Conservation (phyloP, 1,140 invertebrate species). For the Aphelinus atriplicis region DNA sequence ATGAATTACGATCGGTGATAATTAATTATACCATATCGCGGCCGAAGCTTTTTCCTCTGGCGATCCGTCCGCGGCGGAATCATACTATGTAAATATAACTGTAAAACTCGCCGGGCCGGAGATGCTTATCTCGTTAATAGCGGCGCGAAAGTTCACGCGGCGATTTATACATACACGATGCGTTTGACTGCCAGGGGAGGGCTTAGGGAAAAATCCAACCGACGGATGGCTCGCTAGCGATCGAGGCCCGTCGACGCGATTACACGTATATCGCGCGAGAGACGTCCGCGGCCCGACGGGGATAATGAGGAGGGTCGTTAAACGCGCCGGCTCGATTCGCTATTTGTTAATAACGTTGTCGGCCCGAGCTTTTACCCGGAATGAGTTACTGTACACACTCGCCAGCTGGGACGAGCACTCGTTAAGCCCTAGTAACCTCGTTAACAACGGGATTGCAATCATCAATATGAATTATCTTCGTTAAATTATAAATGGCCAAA, state of each 20-base stretch:
- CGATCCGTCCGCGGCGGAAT: not conserved
- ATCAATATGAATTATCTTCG: slow-evolving; percentile 3
- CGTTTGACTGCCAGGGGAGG: not conserved
- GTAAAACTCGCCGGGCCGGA: not conserved
- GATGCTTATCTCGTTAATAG: slow-evolving; percentile 31
- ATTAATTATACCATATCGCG: slow-evolving; percentile 17
- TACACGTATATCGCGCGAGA: too few relatives aligned
- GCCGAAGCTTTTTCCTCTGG: not conserved
- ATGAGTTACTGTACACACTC: too few relatives aligned
- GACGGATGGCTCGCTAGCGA: not conserved
- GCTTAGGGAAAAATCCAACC: not conserved
- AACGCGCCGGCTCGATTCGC: not conserved
- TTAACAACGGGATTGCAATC: not conserved
- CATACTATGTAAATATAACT: slow-evolving; percentile 27
- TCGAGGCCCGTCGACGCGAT: too few relatives aligned
- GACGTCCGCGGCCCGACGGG: too few relatives aligned
- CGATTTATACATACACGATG: too few relatives aligned
- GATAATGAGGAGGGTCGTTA: too few relatives aligned
- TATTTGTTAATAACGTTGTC: not conserved
- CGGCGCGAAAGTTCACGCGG: too few relatives aligned
- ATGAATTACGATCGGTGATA: slow-evolving; percentile 25
- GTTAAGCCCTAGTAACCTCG: slow-evolving; percentile 5
- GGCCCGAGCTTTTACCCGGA: too few relatives aligned
- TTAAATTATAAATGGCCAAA: not conserved
- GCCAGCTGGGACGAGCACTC: not conserved